Evolutionary conservation across 2,888 invertebrate species (phyloP).

Genomic region (Orchesella flavescens): DNA sequence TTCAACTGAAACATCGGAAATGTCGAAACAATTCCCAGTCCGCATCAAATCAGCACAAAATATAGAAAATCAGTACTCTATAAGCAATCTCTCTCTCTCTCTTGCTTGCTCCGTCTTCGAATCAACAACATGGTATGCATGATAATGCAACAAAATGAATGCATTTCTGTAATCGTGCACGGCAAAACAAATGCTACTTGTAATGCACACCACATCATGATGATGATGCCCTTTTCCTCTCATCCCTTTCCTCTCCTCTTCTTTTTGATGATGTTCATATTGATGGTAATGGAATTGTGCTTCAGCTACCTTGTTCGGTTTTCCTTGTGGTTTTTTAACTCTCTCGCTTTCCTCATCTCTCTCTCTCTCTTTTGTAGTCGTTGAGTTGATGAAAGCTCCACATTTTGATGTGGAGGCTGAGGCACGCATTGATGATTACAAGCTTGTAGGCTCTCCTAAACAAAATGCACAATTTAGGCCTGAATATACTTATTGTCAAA

Average conservation of each 20-base stretch:
- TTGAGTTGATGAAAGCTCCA: not conserved
- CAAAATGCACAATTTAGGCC: not conserved
- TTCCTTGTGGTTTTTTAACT: not conserved
- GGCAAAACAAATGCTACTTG: slow-evolving; percentile 27
- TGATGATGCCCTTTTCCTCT: slow-evolving; percentile 2
- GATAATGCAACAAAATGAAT: slow-evolving; percentile 49
- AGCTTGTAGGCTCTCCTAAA: not conserved
- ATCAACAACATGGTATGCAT: slow-evolving; percentile 55
- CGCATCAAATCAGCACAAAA: not conserved
- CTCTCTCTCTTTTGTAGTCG: no score
- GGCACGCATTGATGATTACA: not conserved
- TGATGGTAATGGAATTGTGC: slow-evolving; percentile 36
- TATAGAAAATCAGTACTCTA: not conserved
- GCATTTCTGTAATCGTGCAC: slow-evolving; percentile 48
- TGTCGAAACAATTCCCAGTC: not conserved
- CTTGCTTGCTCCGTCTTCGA: not conserved
- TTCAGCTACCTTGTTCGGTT: not conserved
- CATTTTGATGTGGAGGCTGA: not conserved
- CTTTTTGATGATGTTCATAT: slow-evolving; percentile 47
- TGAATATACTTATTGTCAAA: no score
- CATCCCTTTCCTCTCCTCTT: not conserved
- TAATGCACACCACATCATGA: slow-evolving; percentile 30
- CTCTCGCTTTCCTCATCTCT: not conserved
- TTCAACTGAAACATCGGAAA: no score
- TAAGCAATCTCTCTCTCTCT: not conserved